Percentiles rank a stretch among this genome's conserved stretches.
These are phyloP conservation scores for Drosophila kurseongensis DNA, from an alignment of 1,140 invertebrate species.

Conservation along the genomic window DNA sequence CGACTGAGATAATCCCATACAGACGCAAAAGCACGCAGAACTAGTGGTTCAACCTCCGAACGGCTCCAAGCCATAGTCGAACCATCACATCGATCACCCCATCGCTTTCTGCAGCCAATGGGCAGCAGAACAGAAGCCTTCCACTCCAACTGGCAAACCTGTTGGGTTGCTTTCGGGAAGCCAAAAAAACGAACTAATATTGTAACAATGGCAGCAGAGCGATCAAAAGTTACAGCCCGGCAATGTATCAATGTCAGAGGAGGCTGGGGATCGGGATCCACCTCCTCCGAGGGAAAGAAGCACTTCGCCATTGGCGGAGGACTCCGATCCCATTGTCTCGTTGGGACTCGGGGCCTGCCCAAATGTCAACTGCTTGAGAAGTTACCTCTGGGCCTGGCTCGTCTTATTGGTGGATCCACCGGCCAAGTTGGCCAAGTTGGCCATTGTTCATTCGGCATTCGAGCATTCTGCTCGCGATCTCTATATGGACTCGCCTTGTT, in stretches of 20 bases:
- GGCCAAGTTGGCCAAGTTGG: slow-evolving; percentile 7
- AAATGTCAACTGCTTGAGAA: slow-evolving; percentile 62
- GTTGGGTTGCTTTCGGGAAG: slow-evolving; percentile 20
- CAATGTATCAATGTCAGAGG: slow-evolving; percentile 78
- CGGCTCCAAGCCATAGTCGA: background rate
- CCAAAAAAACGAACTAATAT: slow-evolving; percentile 23
- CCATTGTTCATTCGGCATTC: slow-evolving; percentile 56
- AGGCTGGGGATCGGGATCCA: slow-evolving; percentile 43
- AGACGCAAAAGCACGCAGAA: too few relatives aligned
- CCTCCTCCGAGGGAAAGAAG: slow-evolving; percentile 26
- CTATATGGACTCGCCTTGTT: slow-evolving; percentile 62
- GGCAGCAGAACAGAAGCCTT: slow-evolving; percentile 36
- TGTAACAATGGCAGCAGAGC: slow-evolving; percentile 74
- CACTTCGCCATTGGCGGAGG: slow-evolving; percentile 62
- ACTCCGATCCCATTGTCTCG: slow-evolving; percentile 39
- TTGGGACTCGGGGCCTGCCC: slow-evolving; percentile 39
- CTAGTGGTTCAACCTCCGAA: background rate
- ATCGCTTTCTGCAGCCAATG: slow-evolving; percentile 35
- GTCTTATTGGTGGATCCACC: slow-evolving; percentile 62
- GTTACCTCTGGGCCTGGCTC: slow-evolving; percentile 31
- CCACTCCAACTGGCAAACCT: slow-evolving; percentile 46
- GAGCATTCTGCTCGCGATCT: slow-evolving; percentile 12
- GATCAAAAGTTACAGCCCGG: slow-evolving; percentile 69
- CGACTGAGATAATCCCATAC: too few relatives aligned
- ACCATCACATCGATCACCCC: slow-evolving; percentile 5